Conservation (phyloP, 2,888 invertebrate genomes). For the Aricia artaxerxes region DNA sequence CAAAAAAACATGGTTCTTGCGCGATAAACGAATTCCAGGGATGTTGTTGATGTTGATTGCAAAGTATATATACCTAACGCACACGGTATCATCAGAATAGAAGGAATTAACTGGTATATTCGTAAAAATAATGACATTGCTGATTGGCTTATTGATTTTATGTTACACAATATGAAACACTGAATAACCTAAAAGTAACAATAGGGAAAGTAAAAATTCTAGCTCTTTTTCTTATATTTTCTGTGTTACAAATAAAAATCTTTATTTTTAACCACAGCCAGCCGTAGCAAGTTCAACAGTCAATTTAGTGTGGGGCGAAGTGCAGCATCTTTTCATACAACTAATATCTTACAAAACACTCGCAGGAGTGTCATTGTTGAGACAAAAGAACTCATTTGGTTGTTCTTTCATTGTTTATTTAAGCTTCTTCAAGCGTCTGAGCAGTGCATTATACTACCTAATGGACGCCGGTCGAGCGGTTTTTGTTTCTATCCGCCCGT, state of each 20-base stretch:
- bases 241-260: neutral
- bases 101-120: too few species aligned
- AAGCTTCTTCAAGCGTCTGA: conserved; percentile 27
- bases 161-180: too few species aligned
- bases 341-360: conserved; percentile 25
- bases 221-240: neutral
- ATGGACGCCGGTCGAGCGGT: conserved; percentile 16
- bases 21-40: too few species aligned
- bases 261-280: neutral
- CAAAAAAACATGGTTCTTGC: too few species aligned
- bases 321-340: conserved; percentile 17
- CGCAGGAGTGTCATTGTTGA: conserved; percentile 14
- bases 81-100: too few species aligned
- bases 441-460: conserved; percentile 8
- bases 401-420: conserved; percentile 28
- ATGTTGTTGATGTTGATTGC: too few species aligned
- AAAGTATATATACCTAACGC: too few species aligned
- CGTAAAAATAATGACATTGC: too few species aligned
- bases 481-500: neutral
- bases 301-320: neutral
- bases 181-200: neutral
- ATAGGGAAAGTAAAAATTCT: neutral
- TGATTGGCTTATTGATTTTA: too few species aligned
- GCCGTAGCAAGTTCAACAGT: neutral
- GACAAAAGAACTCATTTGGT: conserved; percentile 30